Evolutionary conservation across 2,888 invertebrate species (phyloP).

Genomic region (Lepetodrilus schrolli): DNA sequence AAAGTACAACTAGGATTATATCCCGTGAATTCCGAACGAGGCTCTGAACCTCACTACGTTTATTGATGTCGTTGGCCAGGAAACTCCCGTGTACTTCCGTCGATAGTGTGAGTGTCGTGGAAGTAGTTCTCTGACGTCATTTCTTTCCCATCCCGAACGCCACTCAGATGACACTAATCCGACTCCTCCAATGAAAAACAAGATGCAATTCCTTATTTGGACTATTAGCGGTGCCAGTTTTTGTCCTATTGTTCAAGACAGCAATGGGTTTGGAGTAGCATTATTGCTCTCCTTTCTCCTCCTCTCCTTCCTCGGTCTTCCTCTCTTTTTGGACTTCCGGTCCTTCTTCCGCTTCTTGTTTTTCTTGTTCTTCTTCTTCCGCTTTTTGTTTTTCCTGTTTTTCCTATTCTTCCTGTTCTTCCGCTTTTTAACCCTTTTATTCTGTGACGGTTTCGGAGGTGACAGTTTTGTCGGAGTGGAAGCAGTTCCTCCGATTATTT

Average conservation of each 20-base stretch:
- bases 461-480: not conserved
- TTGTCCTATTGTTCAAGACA: not conserved
- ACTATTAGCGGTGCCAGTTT: too few species aligned
- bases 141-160: too few species aligned
- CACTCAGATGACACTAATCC: too few species aligned
- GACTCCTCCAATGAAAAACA: too few species aligned
- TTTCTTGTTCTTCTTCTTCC: not conserved
- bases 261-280: not conserved
- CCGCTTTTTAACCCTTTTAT: not conserved
- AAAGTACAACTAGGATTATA: not conserved
- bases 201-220: too few species aligned
- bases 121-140: too few species aligned
- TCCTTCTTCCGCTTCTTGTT: not conserved
- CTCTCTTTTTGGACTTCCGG: not conserved
- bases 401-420: not conserved
- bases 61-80: not conserved
- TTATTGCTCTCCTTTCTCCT: not conserved
- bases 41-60: too few species aligned
- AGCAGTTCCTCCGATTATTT: not conserved
- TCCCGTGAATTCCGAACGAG: conserved; percentile 2
- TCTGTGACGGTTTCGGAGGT: not conserved
- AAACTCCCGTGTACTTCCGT: too few species aligned
- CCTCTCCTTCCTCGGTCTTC: not conserved
- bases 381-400: not conserved
- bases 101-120: too few species aligned